Conservation (phyloP, 2,888 invertebrate genomes). For the Orgyia antiqua region DNA sequence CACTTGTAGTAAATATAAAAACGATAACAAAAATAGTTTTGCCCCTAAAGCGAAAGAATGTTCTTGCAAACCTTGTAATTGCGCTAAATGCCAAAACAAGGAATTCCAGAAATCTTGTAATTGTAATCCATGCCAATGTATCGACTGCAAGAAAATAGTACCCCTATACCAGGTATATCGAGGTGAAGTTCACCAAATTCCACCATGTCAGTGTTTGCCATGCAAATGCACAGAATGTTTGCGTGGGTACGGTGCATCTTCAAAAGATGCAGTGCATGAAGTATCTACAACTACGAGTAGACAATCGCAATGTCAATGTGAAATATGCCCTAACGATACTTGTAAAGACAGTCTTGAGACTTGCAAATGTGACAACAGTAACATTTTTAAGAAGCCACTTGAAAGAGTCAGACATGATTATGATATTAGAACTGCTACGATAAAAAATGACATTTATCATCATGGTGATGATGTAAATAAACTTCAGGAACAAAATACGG, state of each 20-base stretch:
- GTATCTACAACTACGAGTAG: slow-evolving; percentile 38
- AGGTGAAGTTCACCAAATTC: slow-evolving; percentile 11
- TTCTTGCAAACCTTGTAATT: slow-evolving; percentile 37
- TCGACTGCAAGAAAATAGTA: slow-evolving; percentile 26
- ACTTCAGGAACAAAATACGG: slow-evolving; percentile 17
- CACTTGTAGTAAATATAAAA: neutral
- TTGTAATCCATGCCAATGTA: neutral
- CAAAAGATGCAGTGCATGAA: slow-evolving; percentile 23
- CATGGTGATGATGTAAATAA: slow-evolving; percentile 6
- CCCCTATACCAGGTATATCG: slow-evolving; percentile 1
- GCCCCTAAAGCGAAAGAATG: slow-evolving; percentile 21
- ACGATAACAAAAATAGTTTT: slow-evolving; percentile 13
- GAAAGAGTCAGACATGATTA: slow-evolving; percentile 36
- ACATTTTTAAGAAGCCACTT: slow-evolving; percentile 39
- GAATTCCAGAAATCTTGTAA: slow-evolving; percentile 23
- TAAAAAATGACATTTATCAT: slow-evolving; percentile 8
- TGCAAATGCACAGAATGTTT: slow-evolving; percentile 46
- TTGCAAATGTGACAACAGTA: slow-evolving; percentile 40
- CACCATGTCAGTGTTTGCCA: slow-evolving; percentile 41
- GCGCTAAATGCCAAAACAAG: slow-evolving; percentile 17
- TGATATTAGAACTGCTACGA: slow-evolving; percentile 16
- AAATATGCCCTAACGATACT: slow-evolving; percentile 34
- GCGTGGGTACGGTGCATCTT: slow-evolving; percentile 19
- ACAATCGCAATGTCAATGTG: slow-evolving; percentile 36
- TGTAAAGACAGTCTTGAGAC: slow-evolving; percentile 32